A percentile compares a stretch with the other conserved stretches of the same genome.
Evolutionary conservation across 2,888 invertebrate genomes (phyloP).

Genomic region (Drosophila melanosoma): DNA sequence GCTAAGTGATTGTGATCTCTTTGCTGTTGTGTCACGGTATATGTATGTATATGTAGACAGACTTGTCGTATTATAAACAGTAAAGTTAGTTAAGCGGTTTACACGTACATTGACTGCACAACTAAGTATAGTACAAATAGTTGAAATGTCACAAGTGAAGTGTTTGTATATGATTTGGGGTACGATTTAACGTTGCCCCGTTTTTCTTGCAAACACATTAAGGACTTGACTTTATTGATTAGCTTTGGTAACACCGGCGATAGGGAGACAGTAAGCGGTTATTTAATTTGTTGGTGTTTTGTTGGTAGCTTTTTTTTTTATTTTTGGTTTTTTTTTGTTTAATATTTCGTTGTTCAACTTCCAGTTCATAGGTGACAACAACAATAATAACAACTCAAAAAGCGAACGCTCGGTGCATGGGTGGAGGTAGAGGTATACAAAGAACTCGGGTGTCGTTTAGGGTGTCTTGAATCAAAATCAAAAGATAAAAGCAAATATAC

Average conservation of each 20-base stretch:
- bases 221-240: constrained; percentile 50
- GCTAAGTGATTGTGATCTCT: constrained; percentile 44
- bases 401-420: constrained; percentile 72
- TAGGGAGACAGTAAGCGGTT: constrained; percentile 69
- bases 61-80: constrained; percentile 54
- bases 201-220: constrained; percentile 66
- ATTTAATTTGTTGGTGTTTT: constrained; percentile 47
- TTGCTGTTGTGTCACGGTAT: constrained; percentile 28
- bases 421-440: constrained; percentile 42
- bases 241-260: constrained; percentile 56
- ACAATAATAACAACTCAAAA: constrained; percentile 65
- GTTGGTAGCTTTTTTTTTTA: constrained; percentile 35
- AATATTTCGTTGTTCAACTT: constrained; percentile 46
- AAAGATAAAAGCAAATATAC: constrained; percentile 56
- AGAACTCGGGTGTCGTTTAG: constrained; percentile 44
- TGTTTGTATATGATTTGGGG: constrained; percentile 47
- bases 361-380: constrained; percentile 58
- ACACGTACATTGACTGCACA: constrained; percentile 78
- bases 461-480: constrained; percentile 38
- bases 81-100: constrained; percentile 67
- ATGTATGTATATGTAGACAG: constrained; percentile 41
- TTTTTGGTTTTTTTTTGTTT: constrained; percentile 16
- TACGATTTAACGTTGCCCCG: constrained; percentile 35
- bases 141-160: constrained; percentile 65
- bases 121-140: constrained; percentile 69